Percentiles rank a stretch among this genome's conserved stretches.
Conservation (phyloP, 92 coral and sea anemone genomes). For the Zoanthus solanderi region DNA sequence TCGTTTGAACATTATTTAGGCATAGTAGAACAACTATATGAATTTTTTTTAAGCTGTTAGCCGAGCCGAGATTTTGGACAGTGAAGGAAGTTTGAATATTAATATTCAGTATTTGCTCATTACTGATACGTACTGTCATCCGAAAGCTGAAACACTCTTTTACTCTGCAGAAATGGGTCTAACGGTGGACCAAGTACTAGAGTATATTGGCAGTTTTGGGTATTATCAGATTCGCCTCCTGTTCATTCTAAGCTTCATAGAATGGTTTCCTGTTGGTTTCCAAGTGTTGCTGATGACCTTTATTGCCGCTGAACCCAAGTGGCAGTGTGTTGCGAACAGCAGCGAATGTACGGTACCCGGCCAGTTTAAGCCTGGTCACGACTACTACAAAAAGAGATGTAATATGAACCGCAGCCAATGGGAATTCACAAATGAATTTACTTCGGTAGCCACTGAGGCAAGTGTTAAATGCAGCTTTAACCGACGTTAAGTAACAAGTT, state of each 20-base stretch:
- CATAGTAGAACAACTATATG: no score
- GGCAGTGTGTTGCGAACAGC: constrained; percentile 63
- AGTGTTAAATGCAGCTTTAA: not conserved
- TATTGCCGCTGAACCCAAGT: constrained; percentile 61
- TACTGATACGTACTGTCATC: no score
- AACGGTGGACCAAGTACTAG: constrained; percentile 50
- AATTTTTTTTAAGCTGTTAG: no score
- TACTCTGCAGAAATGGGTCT: constrained; percentile 16
- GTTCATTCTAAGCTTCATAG: constrained; percentile 46
- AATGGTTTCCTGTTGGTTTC: constrained; percentile 46
- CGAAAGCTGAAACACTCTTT: no score
- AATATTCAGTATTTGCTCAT: no score
- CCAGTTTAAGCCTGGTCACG: constrained; percentile 7
- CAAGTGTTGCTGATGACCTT: constrained; percentile 59
- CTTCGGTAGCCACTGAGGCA: constrained; percentile 59
- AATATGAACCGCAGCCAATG: constrained; percentile 52
- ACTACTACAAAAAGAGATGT: constrained; percentile 51
- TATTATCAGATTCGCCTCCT: constrained; percentile 54
- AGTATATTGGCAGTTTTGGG: constrained; percentile 54
- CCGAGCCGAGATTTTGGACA: no score
- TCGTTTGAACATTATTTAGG: no score
- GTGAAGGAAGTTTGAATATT: no score
- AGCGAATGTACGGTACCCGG: constrained; percentile 50
- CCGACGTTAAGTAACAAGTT: not conserved
- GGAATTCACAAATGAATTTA: constrained; percentile 56